A percentile compares a stretch with the other conserved stretches of the same genome.
phyloP scores from a whole-genome alignment of 2,797 vertebrate species.

The Clarias laeviceps region DNA sequence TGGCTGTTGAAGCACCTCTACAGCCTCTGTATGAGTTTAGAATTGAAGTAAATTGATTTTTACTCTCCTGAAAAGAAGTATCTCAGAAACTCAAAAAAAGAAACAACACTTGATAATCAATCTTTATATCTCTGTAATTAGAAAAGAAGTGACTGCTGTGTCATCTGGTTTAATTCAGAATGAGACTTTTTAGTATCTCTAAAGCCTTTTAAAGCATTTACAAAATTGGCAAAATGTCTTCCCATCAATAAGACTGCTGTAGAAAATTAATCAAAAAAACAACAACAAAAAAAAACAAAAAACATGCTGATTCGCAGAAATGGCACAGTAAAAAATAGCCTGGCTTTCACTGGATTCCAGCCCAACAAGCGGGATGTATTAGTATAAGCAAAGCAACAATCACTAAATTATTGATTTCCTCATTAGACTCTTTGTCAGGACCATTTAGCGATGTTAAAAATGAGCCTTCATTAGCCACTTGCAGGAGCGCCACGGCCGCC shows the following conservation, averaged over 20 bases:
- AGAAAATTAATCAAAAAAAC: constrained; percentile 66
- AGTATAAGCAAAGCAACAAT: constrained; percentile 91
- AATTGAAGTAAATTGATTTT: not conserved
- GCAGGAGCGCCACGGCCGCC: constrained; percentile 79
- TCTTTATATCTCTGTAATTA: constrained; percentile 34
- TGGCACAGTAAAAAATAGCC: constrained; percentile 70
- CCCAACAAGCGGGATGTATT: constrained; percentile 75
- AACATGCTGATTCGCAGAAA: constrained; percentile 75
- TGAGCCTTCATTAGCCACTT: constrained; percentile 87
- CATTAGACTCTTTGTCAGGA: constrained; percentile 93
- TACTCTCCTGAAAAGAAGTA: not conserved
- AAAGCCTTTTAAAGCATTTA: constrained; percentile 29
- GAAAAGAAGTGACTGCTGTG: constrained; percentile 30
- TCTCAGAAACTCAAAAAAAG: not conserved
- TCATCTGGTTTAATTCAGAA: constrained; percentile 26
- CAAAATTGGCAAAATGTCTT: constrained; percentile 33
- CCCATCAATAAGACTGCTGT: constrained; percentile 53
- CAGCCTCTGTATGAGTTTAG: not conserved
- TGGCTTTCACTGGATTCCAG: constrained; percentile 66
- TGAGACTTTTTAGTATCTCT: constrained; percentile 39
- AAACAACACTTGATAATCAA: constrained; percentile 23
- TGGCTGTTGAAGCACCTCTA: not conserved
- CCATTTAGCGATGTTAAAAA: constrained; percentile 94
- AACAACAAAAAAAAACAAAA: constrained; percentile 59
- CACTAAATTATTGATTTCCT: constrained; percentile 91